A percentile compares a stretch with the other conserved stretches of the same genome.
Evolutionary conservation across 2,888 invertebrate species (phyloP).

Genomic region (Rotaria macrura): DNA sequence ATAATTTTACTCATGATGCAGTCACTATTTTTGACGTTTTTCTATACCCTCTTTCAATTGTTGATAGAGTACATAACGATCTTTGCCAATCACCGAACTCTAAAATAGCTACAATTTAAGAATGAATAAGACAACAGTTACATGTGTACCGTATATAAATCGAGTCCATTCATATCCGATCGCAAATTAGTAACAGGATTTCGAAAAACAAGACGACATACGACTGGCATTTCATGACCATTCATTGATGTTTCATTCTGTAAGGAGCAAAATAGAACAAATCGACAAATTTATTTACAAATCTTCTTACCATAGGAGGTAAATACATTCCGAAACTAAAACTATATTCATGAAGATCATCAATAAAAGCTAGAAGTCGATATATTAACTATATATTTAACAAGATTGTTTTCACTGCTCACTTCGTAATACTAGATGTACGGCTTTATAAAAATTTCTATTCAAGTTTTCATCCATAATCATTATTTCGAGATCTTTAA

Average conservation of each 20-base stretch:
- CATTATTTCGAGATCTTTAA: constrained; percentile 32
- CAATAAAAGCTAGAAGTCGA: constrained; percentile 26
- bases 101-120: constrained; percentile 22
- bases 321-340: constrained; percentile 32
- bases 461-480: constrained; percentile 22
- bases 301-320: constrained; percentile 1
- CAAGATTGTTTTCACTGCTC: neutral
- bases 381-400: neutral
- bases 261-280: too few relatives aligned
- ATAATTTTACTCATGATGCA: too few relatives aligned
- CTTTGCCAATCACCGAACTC: constrained; percentile 29
- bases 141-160: constrained; percentile 25
- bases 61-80: constrained; percentile 21
- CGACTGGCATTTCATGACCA: constrained; percentile 2
- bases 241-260: neutral
- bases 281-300: too few relatives aligned
- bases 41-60: neutral
- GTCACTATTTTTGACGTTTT: neutral
- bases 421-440: constrained; percentile 5
- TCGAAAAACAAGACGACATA: constrained; percentile 26
- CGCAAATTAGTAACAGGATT: constrained; percentile 26
- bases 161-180: constrained; percentile 32
- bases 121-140: neutral
- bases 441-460: neutral
- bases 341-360: constrained; percentile 29